Base-by-base conservation (phyloP, 2,888 invertebrate genomes). In the Orthosia gothica region DNA sequence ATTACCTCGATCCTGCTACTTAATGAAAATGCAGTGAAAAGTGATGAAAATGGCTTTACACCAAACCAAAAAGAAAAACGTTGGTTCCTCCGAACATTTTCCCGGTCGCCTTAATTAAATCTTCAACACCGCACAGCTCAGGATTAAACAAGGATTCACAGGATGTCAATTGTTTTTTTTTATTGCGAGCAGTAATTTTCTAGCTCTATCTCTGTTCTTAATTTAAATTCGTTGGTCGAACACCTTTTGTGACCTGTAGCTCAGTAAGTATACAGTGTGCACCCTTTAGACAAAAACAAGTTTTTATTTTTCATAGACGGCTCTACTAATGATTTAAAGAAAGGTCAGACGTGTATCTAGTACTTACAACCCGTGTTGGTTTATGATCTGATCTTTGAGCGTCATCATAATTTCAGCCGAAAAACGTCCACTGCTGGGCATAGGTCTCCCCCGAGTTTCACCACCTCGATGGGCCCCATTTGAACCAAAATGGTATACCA, bases 21-120 rank as follows among this genome's bases (percentile, higher is more conserved):
- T 20, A 9, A 76, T n/a, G 13, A 57, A 40, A 76, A 18, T 50
- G 26, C 20, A 66, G 55, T 49, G 50, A 76, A 76, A 49, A 9
- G 9, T 18, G 13, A 54, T 54, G 9, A 55, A 70, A 76, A 49
- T 49, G 11, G 52, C 52, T 78, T 78, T 70, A 55, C 59, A 62
- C 32, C 20, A 62, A 76, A 71, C 18, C 23, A 58, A 63, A 79
- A 59, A 15, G 32, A 59, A 76, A 61, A 40, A 63, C 40, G 40
- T 18, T 57, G 26, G 47, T 68, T 64, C 63, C 50, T 49, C n/a
- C 16, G n/a, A 63, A 79, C 74, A 32, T 54, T 79, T 59, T 13
- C 76, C 49, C 80, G 58, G 45, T 79, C 52, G 58, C 64, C 52
- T 79, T 77, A 77, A 77, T 77, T 77, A 74, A 77, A 77, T 77